Percentiles rank a stretch among this genome's conserved stretches.
These are phyloP conservation scores for Meganola albula DNA, from an alignment of 2,888 invertebrate genomes.

Conservation along the genomic window DNA sequence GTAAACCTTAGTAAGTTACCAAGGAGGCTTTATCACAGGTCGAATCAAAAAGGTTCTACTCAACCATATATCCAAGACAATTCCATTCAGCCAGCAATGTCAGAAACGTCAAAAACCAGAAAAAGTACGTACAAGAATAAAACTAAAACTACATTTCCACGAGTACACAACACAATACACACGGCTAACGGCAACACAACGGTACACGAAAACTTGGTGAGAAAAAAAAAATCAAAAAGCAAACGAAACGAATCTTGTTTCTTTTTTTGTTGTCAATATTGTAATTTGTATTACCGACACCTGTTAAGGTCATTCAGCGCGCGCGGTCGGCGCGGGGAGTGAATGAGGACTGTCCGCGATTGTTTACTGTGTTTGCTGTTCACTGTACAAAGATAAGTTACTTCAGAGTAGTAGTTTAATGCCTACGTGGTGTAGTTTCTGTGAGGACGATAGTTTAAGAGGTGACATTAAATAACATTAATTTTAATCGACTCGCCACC, in stretches of 20 bases:
- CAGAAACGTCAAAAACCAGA: conserved; percentile 26
- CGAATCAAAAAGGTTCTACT: too few relatives aligned
- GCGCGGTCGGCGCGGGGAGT: conserved; percentile 57
- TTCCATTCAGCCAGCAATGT: conserved; percentile 22
- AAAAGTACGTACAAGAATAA: conserved; percentile 29
- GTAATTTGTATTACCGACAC: conserved; percentile 40
- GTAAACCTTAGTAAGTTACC: conserved; percentile 5
- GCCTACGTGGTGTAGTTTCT: conserved; percentile 26
- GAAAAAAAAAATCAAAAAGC: conserved; percentile 35
- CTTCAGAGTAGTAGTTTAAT: conserved; percentile 20
- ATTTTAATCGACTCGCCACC: too few relatives aligned
- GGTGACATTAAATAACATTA: too few relatives aligned
- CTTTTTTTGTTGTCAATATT: conserved; percentile 35
- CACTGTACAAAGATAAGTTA: conserved; percentile 45
- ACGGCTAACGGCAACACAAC: conserved; percentile 51
- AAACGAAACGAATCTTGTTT: conserved; percentile 55
- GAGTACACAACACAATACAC: conserved; percentile 52
- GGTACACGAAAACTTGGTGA: conserved; percentile 34
- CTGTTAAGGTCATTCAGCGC: conserved; percentile 47
- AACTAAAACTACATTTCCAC: conserved; percentile 39
- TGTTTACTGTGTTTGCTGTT: conserved; percentile 64
- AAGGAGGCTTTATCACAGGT: conserved; percentile 12
- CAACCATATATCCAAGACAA: conserved; percentile 23
- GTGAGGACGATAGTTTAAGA: too few relatives aligned
- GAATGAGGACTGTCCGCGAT: conserved; percentile 62